Evolutionary conservation across 2,888 invertebrate species (phyloP), one percentile per base, ranked within the genome.

Genomic region (Campaea margaritaria): DNA sequence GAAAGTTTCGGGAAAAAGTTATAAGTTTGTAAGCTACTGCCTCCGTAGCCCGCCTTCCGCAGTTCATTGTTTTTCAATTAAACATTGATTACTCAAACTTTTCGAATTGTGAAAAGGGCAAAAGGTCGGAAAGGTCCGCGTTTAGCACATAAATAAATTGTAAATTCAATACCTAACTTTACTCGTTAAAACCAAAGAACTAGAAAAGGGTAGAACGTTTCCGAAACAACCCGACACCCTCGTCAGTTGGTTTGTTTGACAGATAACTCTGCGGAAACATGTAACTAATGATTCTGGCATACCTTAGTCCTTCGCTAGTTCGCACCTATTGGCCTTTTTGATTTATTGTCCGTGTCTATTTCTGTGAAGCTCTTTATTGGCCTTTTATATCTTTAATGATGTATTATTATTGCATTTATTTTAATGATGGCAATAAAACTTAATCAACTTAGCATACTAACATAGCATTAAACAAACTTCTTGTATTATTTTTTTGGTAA

Each of bases 201-300:
- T 67, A 65, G 67, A 65, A 64, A 60, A 57, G 64, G 52, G 58
- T 62, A 63, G 38, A 61, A 62, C 61, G 53, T 63, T 50, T 56
- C 47, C 47, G 36, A 58, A 60, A 54, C 65, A 66, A 41, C 39
- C 60, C 49, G 38, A 54, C 51, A 68, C 66, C 68, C 68, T 61
- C 52, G 64, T 68, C 68, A 64, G 62, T 58, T 57, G 52, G 62
- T 61, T 64, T 62, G 64, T 68, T 64, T 64, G 68, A 68, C 68
- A 68, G 64, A 68, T 60, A 50, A 47, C 57, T 60, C 47, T 64
- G 60, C 44, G 47, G 55, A 43, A 39, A 49, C 54, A 31, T 55
- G 59, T 64, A 59, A 58, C 62, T 62, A 68, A 68, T 66, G 66
- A 61, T 61, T 53, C n/a, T 43, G 44, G 45, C 38, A 53, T 55